Conservation (phyloP, 2,888 invertebrate species). For the Callimorpha dominula region DNA sequence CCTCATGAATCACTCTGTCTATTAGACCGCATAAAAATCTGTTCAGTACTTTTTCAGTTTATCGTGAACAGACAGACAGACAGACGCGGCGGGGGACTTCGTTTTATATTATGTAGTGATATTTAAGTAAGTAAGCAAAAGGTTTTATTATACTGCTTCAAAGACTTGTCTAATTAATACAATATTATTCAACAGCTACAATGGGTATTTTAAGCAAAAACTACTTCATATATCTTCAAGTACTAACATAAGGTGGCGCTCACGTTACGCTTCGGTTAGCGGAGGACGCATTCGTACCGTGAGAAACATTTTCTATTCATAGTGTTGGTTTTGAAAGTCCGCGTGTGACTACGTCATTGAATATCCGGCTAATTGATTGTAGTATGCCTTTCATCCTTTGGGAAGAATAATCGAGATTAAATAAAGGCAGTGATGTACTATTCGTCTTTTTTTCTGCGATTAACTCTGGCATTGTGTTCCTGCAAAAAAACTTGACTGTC, state of each 20-base stretch:
- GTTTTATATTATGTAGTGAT: no score
- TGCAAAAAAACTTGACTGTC: no score
- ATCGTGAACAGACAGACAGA: no score
- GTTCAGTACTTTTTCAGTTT: no score
- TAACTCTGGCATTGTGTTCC: no score
- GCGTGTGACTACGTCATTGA: neutral
- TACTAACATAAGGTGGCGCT: slow-evolving; percentile 43
- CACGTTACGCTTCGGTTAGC: slow-evolving; percentile 41
- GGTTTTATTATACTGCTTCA: neutral
- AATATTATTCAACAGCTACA: neutral
- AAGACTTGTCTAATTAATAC: neutral
- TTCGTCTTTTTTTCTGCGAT: no score
- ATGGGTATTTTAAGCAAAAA: neutral
- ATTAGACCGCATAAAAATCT: no score
- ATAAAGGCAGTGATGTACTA: no score
- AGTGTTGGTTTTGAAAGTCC: slow-evolving; percentile 6
- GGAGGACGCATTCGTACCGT: slow-evolving; percentile 35
- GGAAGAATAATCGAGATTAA: neutral
- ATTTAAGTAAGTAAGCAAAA: no score
- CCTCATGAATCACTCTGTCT: no score
- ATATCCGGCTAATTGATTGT: neutral
- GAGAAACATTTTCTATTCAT: slow-evolving; percentile 35
- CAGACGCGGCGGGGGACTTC: no score
- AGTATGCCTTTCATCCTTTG: neutral
- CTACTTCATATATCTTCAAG: slow-evolving; percentile 14